These are phyloP conservation scores for Acromyrmex charruanus DNA, from an alignment of 1,140 invertebrate species.

Conservation along the genomic window DNA sequence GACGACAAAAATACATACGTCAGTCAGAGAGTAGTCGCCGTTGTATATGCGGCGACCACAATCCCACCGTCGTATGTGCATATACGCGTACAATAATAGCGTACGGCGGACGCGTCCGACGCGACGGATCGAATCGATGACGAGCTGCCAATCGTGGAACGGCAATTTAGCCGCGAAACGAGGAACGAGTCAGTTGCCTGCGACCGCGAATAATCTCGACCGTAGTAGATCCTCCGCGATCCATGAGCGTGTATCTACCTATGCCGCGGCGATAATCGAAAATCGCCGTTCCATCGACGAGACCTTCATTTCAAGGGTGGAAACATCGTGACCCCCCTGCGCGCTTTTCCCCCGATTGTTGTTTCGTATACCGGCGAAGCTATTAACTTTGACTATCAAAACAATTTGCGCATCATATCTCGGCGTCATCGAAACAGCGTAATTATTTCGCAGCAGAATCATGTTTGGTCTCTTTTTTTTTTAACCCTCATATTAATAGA, in stretches of 20 bases:
- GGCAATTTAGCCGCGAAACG: slow-evolving; percentile 76
- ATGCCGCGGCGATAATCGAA: slow-evolving; percentile 57
- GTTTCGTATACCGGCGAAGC: slow-evolving; percentile 24
- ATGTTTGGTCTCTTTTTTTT: neutral
- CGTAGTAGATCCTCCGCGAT: slow-evolving; percentile 55
- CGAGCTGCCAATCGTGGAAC: slow-evolving; percentile 74
- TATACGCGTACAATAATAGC: slow-evolving; percentile 70
- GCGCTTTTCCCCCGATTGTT: slow-evolving; percentile 30
- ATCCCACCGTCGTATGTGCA: slow-evolving; percentile 54
- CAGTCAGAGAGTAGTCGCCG: slow-evolving; percentile 55
- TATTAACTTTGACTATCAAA: slow-evolving; percentile 54
- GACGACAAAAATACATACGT: slow-evolving; percentile 70
- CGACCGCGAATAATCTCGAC: slow-evolving; percentile 65
- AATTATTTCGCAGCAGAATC: slow-evolving; percentile 8
- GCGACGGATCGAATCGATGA: slow-evolving; percentile 69
- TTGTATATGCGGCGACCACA: slow-evolving; percentile 64
- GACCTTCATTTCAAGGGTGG: slow-evolving; percentile 44
- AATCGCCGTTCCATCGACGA: slow-evolving; percentile 56
- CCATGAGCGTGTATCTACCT: slow-evolving; percentile 22
- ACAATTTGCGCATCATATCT: slow-evolving; percentile 40
- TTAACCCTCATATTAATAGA: neutral
- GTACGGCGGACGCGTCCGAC: slow-evolving; percentile 51
- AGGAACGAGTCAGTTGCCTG: slow-evolving; percentile 60
- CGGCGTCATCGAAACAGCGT: slow-evolving; percentile 19
- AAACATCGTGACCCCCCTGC: slow-evolving; percentile 1